Evolutionary conservation across 1,140 invertebrate species (phyloP).

Genomic region (Musca vetustissima): DNA sequence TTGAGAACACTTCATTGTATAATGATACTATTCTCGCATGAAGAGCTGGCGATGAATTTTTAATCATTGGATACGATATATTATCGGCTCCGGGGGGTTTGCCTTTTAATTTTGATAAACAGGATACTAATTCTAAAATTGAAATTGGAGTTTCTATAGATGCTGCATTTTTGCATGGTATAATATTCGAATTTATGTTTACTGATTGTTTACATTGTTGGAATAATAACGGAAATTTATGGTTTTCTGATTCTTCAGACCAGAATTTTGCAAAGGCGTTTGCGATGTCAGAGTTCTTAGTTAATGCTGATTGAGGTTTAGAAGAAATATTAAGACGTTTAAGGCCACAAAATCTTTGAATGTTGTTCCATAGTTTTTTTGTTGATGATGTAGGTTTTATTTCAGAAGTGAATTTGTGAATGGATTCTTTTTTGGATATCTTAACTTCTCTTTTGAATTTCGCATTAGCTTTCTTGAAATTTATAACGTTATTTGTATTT

Average conservation of each 20-base stretch:
- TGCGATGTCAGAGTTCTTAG: not conserved
- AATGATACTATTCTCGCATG: slow-evolving; percentile 27
- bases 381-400: slow-evolving; percentile 6
- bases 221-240: slow-evolving; percentile 5
- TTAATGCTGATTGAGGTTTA: not conserved
- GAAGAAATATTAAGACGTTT: not conserved
- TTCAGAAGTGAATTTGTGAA: slow-evolving; percentile 18
- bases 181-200: too few species aligned
- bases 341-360: slow-evolving; percentile 13
- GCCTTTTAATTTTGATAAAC: too few species aligned
- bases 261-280: slow-evolving; percentile 9
- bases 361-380: slow-evolving; percentile 16
- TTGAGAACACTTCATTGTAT: slow-evolving; percentile 19
- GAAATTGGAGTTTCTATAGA: too few species aligned
- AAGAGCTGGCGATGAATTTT: slow-evolving; percentile 17
- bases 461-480: not conserved
- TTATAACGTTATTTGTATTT: not conserved
- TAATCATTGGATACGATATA: slow-evolving; percentile 29
- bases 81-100: too few species aligned
- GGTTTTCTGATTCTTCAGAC: slow-evolving; percentile 11
- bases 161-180: too few species aligned
- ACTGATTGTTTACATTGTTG: not conserved
- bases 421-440: not conserved
- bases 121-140: too few species aligned
- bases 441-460: slow-evolving; percentile 6